A percentile compares a stretch with the other conserved stretches of the same genome.
Conservation (phyloP, 2,113 vertebrate genomes). For the Tautogolabrus adspersus region DNA sequence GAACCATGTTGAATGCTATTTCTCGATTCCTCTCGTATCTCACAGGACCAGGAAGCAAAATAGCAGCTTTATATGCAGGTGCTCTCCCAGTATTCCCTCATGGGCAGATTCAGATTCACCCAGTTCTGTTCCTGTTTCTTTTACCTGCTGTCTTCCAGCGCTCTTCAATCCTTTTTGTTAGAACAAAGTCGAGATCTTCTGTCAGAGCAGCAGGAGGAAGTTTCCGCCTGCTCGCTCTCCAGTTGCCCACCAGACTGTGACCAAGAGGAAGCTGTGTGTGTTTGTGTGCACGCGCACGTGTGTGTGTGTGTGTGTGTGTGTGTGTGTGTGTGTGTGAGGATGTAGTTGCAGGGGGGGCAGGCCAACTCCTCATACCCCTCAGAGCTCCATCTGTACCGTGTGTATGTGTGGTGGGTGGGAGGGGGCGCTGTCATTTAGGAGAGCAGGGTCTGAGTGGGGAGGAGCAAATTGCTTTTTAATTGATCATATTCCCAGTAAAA, state of each 20-base stretch:
- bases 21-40: background rate
- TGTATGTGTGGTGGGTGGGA: too few relatives aligned
- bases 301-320: too few relatives aligned
- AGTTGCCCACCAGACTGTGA: constrained; percentile 72
- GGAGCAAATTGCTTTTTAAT: constrained; percentile 79
- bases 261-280: constrained; percentile 21
- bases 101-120: background rate
- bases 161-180: constrained; percentile 10
- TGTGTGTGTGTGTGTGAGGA: constrained; percentile 6
- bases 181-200: constrained; percentile 51
- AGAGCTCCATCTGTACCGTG: constrained; percentile 51
- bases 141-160: background rate
- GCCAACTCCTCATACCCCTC: constrained; percentile 37
- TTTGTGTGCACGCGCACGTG: too few relatives aligned
- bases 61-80: too few relatives aligned
- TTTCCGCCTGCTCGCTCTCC: constrained; percentile 56
- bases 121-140: too few relatives aligned
- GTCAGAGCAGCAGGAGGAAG: constrained; percentile 37
- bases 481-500: constrained; percentile 71
- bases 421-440: constrained; percentile 62
- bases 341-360: constrained; percentile 16
- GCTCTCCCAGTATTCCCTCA: background rate
- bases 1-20: background rate
- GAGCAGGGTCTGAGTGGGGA: constrained; percentile 32
- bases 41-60: too few relatives aligned